Base-by-base conservation (phyloP, 2,888 invertebrate species). In the Drosophila bunnanda region DNA sequence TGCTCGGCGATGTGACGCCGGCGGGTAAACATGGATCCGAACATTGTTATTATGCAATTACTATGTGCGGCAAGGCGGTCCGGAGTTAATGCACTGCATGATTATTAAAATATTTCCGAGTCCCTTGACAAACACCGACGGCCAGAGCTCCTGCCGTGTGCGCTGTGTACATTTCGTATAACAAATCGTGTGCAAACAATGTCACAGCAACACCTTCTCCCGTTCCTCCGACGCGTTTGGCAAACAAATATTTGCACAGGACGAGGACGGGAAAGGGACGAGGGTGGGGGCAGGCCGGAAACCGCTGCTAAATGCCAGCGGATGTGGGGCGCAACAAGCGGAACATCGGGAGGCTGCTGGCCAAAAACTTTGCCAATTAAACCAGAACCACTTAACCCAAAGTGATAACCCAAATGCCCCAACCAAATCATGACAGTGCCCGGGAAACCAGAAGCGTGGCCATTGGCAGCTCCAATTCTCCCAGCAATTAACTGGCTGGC, bases 41-140 rank as follows among this genome's bases (percentile, higher is more conserved):
- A 65, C 76, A 78, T 78, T 84, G 84, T 81, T 84, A 82, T 84
- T 82, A 80, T 81, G 86, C 84, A 89, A 89, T 89, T 86, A 86
- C 75, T 75, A 77, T 64, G 66, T 71, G 69, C 53, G 36, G 53
- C 53, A 60, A 60, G 59, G 59, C 68, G 54, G 61, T 44, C 75
- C 65, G 65, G 73, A 81, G 79, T 85, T 88, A 86, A 82, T 86
- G 82, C 81, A 76, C 75, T 77, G 78, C 65, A 67, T 81, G 76
- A 78, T 81, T 86, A 87, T 85, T 85, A 81, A 86, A 80, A 85
- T 87, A 79, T 79, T 82, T 80, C 75, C 61, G 25, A 73, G 67
- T 38, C 58, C 53, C 41, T 32, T n/a, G 25, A 17, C 56, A 39
- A 52, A 41, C 52, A 62, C 56, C 34, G 36, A 32, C 53, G 34